phyloP scores from a whole-genome alignment of 1,140 invertebrate genomes.

The Aphaenogaster floridana region DNA sequence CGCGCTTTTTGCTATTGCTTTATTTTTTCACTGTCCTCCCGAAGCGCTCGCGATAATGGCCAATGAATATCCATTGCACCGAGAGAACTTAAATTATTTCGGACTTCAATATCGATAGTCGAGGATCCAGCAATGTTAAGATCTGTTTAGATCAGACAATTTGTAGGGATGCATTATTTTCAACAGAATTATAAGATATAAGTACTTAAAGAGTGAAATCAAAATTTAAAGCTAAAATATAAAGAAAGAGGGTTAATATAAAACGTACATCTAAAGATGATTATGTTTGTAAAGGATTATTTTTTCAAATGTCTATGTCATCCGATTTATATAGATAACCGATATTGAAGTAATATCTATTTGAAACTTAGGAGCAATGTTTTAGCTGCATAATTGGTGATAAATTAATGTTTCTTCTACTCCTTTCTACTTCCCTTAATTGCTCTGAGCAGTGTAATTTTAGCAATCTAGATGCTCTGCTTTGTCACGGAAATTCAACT shows the following conservation, averaged over 20 bases:
- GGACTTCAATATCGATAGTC: neutral
- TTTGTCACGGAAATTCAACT: constrained; percentile 26
- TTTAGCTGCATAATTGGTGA: neutral
- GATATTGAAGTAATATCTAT: neutral
- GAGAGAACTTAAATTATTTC: constrained; percentile 15
- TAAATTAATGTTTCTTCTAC: neutral
- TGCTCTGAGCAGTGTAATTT: neutral
- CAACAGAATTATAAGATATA: neutral
- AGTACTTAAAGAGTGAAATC: neutral
- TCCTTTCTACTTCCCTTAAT: neutral
- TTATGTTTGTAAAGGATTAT: neutral
- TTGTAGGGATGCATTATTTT: neutral
- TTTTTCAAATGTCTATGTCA: too few relatives aligned
- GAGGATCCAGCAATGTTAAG: constrained; percentile 1
- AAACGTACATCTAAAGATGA: neutral
- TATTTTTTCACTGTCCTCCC: neutral
- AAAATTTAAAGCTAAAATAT: neutral
- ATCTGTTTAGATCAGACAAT: neutral
- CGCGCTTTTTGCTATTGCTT: constrained; percentile 45
- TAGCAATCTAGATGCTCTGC: constrained; percentile 13
- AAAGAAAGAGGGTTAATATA: neutral
- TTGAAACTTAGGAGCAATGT: neutral
- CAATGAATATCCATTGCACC: constrained; percentile 49
- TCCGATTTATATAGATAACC: neutral
- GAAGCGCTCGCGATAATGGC: constrained; percentile 37